A percentile compares a stretch with the other conserved stretches of the same genome.
phyloP scores from a whole-genome alignment of 2,113 vertebrate genomes.

The Recurvirostra avosetta region DNA sequence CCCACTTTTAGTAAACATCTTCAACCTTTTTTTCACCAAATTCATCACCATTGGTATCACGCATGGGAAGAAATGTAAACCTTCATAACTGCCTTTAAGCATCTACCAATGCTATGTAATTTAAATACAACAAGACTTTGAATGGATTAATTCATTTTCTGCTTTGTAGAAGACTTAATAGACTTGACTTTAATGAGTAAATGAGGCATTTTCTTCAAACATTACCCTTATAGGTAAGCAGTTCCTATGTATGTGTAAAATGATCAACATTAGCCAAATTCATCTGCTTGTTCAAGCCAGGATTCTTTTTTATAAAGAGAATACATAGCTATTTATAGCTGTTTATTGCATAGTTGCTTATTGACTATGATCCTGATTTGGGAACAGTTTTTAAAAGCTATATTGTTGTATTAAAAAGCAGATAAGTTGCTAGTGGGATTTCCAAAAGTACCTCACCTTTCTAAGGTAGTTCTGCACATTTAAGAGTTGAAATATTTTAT shows the following conservation, averaged over 20 bases:
- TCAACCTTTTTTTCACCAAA: not conserved
- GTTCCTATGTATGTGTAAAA: not conserved
- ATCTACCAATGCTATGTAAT: not conserved
- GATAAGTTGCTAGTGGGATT: not conserved
- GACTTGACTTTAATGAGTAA: not conserved
- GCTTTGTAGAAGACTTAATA: not conserved
- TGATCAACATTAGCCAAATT: not conserved
- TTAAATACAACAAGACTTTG: not conserved
- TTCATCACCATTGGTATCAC: not conserved
- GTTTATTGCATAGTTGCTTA: not conserved
- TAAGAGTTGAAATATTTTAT: not conserved
- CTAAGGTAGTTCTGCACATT: not conserved
- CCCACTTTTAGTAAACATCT: not conserved
- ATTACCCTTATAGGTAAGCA: not conserved
- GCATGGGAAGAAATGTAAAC: not conserved
- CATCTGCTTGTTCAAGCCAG: not conserved
- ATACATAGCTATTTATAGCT: not conserved
- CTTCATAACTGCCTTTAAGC: not conserved
- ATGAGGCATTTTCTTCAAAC: conserved; percentile 1
- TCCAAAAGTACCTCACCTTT: not conserved
- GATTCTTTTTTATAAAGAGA: not conserved
- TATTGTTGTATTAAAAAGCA: not conserved
- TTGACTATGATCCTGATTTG: not conserved
- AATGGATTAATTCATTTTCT: not conserved
- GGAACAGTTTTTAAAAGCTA: not conserved